A percentile compares a stretch with the other conserved stretches of the same genome.
Conservation (phyloP, 2,888 invertebrate species). For the Corythucha ciliata region DNA sequence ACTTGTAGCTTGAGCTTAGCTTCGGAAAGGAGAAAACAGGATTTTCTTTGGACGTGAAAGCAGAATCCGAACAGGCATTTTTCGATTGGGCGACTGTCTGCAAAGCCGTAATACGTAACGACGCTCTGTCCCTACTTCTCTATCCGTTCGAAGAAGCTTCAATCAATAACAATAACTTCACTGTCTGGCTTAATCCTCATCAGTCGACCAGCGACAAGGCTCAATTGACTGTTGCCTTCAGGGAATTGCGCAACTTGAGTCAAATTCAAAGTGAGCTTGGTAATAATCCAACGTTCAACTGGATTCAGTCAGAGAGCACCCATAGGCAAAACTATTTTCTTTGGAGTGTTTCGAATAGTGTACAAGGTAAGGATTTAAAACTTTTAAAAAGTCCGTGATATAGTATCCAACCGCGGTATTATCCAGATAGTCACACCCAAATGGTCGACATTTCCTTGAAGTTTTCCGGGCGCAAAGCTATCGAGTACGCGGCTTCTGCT, state of each 20-base stretch:
- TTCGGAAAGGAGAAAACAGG: conserved; percentile 42
- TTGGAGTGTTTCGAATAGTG: conserved; percentile 48
- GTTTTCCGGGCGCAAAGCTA: conserved; percentile 47
- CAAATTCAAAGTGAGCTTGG: background rate
- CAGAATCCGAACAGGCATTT: conserved; percentile 47
- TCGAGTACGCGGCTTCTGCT: conserved; percentile 47
- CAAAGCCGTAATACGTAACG: conserved; percentile 37
- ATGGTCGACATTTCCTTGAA: conserved; percentile 49
- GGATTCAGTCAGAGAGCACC: conserved; percentile 45
- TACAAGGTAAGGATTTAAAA: conserved; percentile 41
- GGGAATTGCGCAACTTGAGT: no score
- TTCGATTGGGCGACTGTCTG: conserved; percentile 41
- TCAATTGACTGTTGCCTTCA: conserved; percentile 42
- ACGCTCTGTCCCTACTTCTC: conserved; percentile 36
- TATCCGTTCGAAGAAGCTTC: conserved; percentile 40
- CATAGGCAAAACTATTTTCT: conserved; percentile 48
- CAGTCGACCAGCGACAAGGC: conserved; percentile 45
- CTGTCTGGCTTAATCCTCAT: conserved; percentile 46
- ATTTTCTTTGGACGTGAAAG: conserved; percentile 47
- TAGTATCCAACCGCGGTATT: no score
- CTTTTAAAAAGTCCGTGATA: no score
- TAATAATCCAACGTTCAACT: no score
- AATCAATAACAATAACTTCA: conserved; percentile 46
- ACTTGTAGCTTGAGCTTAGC: conserved; percentile 20
- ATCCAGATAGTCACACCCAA: conserved; percentile 43